Conservation (phyloP, 1,140 invertebrate genomes). For the Lamellibrachia luymesi region DNA sequence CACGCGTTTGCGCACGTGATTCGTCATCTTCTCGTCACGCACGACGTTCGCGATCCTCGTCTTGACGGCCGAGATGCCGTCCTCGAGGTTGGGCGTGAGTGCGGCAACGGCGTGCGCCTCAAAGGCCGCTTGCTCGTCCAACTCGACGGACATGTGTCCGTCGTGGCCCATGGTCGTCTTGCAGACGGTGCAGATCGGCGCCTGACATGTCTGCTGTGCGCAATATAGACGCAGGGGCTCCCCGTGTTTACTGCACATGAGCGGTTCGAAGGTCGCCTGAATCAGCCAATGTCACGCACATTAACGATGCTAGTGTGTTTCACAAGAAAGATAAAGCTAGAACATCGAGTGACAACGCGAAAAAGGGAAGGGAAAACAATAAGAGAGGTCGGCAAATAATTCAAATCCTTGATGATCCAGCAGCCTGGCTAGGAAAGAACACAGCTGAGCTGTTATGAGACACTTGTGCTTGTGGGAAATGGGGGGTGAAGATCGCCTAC, state of each 20-base stretch:
- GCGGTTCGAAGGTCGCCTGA: slow-evolving; percentile 30
- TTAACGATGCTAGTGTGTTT: no score
- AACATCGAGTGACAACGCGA: no score
- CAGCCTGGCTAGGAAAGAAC: no score
- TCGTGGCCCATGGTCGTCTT: slow-evolving; percentile 29
- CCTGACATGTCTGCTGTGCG: slow-evolving; percentile 20
- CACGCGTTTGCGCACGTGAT: slow-evolving; percentile 24
- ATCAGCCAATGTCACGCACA: neutral
- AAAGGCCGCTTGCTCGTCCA: slow-evolving; percentile 21
- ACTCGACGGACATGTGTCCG: slow-evolving; percentile 23
- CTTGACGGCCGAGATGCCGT: slow-evolving; percentile 6
- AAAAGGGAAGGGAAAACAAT: no score
- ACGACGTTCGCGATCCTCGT: slow-evolving; percentile 22
- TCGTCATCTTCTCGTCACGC: slow-evolving; percentile 28
- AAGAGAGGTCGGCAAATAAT: no score
- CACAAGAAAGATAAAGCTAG: no score
- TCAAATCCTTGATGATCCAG: no score
- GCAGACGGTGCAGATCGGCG: slow-evolving; percentile 31
- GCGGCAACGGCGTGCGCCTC: slow-evolving; percentile 19
- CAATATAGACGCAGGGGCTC: slow-evolving; percentile 28
- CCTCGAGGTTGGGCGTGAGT: slow-evolving; percentile 4
- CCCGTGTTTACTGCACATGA: slow-evolving; percentile 29
- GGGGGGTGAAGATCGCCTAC: no score
- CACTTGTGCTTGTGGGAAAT: no score
- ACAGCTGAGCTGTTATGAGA: no score